phyloP scores from a whole-genome alignment of 2,888 invertebrate species.

The Spisula solida region DNA sequence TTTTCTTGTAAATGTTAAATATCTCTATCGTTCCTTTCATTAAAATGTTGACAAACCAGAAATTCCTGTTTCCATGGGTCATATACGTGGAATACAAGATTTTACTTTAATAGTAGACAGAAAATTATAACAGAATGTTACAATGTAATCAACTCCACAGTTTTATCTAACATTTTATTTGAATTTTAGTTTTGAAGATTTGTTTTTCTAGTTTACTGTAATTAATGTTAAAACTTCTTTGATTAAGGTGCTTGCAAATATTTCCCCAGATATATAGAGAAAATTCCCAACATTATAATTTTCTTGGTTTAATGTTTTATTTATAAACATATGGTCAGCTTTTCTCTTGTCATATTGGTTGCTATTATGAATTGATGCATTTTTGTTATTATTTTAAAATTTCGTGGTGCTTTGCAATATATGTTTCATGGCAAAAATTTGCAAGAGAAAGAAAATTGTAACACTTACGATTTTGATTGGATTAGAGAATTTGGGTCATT shows the following conservation, averaged over 20 bases:
- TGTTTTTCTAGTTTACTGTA: neutral
- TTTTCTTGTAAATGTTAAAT: too few species aligned
- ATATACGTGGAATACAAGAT: neutral
- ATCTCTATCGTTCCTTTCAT: too few species aligned
- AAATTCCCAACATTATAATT: neutral
- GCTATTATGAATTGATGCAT: constrained; percentile 18
- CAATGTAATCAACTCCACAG: neutral
- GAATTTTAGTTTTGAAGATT: neutral
- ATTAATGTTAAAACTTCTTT: neutral
- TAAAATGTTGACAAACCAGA: too few species aligned
- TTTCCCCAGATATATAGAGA: neutral
- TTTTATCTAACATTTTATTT: constrained; percentile 10
- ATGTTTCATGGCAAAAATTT: constrained; percentile 49
- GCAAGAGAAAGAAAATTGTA: constrained; percentile 37
- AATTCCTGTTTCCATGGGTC: too few species aligned
- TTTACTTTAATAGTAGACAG: neutral
- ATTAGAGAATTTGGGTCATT: neutral
- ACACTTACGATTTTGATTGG: constrained; percentile 23
- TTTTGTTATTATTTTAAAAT: constrained; percentile 27
- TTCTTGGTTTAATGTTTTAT: neutral
- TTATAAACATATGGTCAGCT: neutral
- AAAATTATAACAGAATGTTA: neutral
- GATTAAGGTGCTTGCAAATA: neutral
- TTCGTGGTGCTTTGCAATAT: constrained; percentile 48
- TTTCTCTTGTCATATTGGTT: constrained; percentile 21